Evolutionary conservation across 2,888 invertebrate species (phyloP).

Genomic region (Bruchidius siliquastri): DNA sequence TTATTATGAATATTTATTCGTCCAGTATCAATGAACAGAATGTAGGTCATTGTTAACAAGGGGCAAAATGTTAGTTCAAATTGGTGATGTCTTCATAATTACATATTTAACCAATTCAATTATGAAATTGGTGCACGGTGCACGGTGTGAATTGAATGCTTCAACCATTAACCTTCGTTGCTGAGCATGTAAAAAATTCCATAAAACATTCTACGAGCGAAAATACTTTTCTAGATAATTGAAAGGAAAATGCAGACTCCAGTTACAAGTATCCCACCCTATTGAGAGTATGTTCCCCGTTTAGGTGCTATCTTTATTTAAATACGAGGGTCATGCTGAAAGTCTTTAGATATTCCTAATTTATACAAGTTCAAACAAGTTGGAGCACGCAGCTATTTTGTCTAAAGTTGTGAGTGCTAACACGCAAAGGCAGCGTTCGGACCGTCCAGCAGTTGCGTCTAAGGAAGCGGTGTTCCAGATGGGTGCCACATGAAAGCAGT

Average conservation of each 20-base stretch:
- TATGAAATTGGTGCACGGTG: neutral
- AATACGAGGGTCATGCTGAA: too few species aligned
- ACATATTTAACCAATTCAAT: neutral
- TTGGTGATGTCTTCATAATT: neutral
- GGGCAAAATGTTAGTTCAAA: slow-evolving; percentile 1
- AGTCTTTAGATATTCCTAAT: too few species aligned
- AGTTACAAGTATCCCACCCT: neutral
- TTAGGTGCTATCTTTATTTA: neutral
- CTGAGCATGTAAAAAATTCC: neutral
- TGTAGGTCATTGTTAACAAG: slow-evolving; percentile 9
- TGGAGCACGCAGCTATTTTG: too few species aligned
- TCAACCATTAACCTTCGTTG: neutral
- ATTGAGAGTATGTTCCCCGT: too few species aligned
- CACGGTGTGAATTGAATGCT: neutral
- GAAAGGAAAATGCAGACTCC: neutral
- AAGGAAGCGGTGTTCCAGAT: too few species aligned
- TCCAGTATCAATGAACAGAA: slow-evolving; percentile 5
- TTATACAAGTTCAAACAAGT: too few species aligned
- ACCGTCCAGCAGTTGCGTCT: too few species aligned
- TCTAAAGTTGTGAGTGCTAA: too few species aligned
- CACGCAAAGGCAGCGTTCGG: too few species aligned
- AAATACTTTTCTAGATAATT: neutral
- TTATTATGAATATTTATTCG: neutral
- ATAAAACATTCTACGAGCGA: neutral
- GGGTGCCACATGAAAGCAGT: too few species aligned